A percentile compares a stretch with the other conserved stretches of the same genome.
Evolutionary conservation across 1,140 invertebrate species (phyloP).

Genomic region (Monomorium pharaonis): DNA sequence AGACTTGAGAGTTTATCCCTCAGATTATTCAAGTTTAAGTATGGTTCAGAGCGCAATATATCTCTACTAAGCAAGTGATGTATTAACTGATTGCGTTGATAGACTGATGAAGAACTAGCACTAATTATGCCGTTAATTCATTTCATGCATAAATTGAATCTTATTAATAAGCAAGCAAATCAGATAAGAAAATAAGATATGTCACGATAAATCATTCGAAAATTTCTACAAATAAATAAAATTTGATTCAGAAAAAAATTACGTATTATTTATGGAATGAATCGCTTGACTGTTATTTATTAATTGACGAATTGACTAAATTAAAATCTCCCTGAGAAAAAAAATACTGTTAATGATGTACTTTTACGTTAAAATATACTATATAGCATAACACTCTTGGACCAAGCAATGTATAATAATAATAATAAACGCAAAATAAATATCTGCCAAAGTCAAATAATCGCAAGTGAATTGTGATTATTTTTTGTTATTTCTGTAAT

Average conservation of each 20-base stretch:
- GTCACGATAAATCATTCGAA: not conserved
- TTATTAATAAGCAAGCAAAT: conserved; percentile 20
- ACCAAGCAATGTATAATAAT: conserved; percentile 72
- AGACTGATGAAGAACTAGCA: not conserved
- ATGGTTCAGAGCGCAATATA: not conserved
- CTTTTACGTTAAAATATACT: conserved; percentile 17
- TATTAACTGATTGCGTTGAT: conserved; percentile 10
- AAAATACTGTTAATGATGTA: conserved; percentile 17
- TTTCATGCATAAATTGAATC: not conserved
- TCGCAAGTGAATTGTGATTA: not conserved
- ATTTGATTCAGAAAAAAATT: not conserved
- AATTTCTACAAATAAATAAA: conserved; percentile 8
- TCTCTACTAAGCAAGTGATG: not conserved
- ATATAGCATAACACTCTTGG: conserved; percentile 65
- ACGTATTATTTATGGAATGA: conserved; percentile 7
- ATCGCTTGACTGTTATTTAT: not conserved
- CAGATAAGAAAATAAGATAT: not conserved
- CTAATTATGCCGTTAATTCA: conserved; percentile 12
- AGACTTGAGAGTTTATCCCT: not conserved
- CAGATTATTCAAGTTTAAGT: not conserved
- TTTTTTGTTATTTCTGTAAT: conserved; percentile 38
- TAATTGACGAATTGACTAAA: not conserved
- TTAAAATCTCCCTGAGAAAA: not conserved
- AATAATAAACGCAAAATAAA: conserved; percentile 51
- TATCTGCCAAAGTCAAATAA: conserved; percentile 49